Evolutionary conservation across 2,888 invertebrate genomes (phyloP), one percentile per base, ranked within the genome.

Genomic region (Erebia aethiops): DNA sequence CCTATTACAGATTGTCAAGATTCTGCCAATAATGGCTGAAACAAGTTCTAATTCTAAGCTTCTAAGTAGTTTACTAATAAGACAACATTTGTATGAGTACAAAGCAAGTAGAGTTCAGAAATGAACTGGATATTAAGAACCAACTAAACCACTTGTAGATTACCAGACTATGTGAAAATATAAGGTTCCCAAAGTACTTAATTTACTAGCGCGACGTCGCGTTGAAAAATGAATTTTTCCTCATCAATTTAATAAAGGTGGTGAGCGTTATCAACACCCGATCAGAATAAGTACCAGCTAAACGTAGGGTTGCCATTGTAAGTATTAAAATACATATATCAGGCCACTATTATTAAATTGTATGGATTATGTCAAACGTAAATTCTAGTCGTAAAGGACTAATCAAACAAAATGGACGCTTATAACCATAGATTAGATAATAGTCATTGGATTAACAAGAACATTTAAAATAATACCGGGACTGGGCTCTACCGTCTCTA

Each of bases 201-300:
- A 64, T 64, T 64, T 54, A 54, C 35, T 26, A 64, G 64, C 52
- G 16, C 18, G 13, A n/a, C n/a, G n/a, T n/a, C 11, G 56, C 56
- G 56, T 26, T 26, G 13, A 26, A 64, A 64, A 64, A 18, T 54
- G n/a, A 41, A 51, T n/a, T 64, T 64, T 52, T 64, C 64, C 64
- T 35, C 52, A 35, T 64, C 26, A 51, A 64, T n/a, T 26, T 60
- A 52, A 63, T 51, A 26, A 26, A 49, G 62, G 26, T 63, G 21
- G 26, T 10, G 21, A 9, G 21, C 52, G 64, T 70, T 72, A 67
- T 72, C 72, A 72, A 46, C 43, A 54, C 67, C 18, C 63, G 70
- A 71, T 71, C 66, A 68, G 65, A 69, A 63, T 49, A 13, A 13
- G 11, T 46, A 46, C 52, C 60, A 56, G 18, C 66, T 18, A 63